Evolutionary conservation across 1,140 invertebrate genomes (phyloP), one percentile per base, ranked within the genome.

Genomic region (Solen grandis): DNA sequence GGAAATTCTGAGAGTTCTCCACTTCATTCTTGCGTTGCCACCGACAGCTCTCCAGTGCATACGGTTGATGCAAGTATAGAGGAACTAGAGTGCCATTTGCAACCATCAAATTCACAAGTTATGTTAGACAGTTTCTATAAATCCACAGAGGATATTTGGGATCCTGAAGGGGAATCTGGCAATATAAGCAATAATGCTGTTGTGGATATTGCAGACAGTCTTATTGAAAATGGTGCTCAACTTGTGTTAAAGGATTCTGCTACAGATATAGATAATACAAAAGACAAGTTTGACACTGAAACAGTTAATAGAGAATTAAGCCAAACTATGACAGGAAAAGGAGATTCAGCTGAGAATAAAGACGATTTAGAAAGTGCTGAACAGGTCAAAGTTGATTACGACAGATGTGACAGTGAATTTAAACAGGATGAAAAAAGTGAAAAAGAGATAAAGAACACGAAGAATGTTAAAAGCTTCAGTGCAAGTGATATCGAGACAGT

Each of bases 21-120:
- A 27, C 35, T 33, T 1, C 33, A 65, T 8, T 77, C 74, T n/a
- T 13, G 33, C 29, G 66, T 63, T 25, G 66, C 63, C 19, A 36
- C 62, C 25, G 74, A 77, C 29, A 68, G 29, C 35, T 77, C 74
- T 19, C 74, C 74, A n/a, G 62, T 68, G 27, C 74, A 77, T 68
- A 25, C 35, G n/a, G 8, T 1, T 41, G 54, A 60, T 22, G 41
- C 41, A 46, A 46, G 19, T 19, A 46, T 19, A 10, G 41, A 46
- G 8, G 19, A 10, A 46, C 8, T 19, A 10, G 41, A 46, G 41
- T 8, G 41, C 19, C 8, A 46, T 8, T 8, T 46, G 41, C 41
- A 46, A 19, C 8, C 8, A 46, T 19, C 8, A 8, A 10, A 10
- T 46, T 8, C 41, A 10, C 8, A 46, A 19, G 41, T 46, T 8